A percentile compares a stretch with the other conserved stretches of the same genome.
Evolutionary conservation across 2,797 vertebrate genomes (phyloP).

Genomic region (Sebastes itinus): DNA sequence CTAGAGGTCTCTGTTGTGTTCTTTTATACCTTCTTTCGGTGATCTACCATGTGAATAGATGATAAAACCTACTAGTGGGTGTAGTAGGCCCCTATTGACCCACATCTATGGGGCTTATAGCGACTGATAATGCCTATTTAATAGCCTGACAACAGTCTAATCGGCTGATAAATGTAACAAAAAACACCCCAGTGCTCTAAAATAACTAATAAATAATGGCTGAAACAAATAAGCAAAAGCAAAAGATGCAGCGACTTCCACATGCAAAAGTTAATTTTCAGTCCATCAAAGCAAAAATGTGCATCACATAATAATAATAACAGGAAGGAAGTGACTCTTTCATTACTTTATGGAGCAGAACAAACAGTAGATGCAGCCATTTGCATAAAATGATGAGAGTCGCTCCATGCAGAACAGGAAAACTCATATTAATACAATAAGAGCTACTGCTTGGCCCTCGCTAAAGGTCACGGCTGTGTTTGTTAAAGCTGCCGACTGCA

Average conservation of each 20-base stretch:
- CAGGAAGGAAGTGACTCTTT: constrained; percentile 54
- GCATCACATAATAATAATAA: constrained; percentile 47
- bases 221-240: constrained; percentile 2
- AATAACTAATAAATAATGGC: neutral
- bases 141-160: neutral
- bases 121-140: no score
- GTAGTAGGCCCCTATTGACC: neutral
- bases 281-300: constrained; percentile 53
- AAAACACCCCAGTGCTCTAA: neutral
- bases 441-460: constrained; percentile 31
- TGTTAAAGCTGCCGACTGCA: constrained; percentile 29
- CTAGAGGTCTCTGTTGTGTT: accelerated
- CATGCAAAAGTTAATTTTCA: constrained; percentile 33
- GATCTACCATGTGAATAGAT: neutral
- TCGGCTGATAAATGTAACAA: neutral
- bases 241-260: neutral
- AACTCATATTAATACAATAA: constrained; percentile 57
- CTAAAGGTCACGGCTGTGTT: constrained; percentile 52
- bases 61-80: neutral
- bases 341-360: constrained; percentile 75
- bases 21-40: neutral
- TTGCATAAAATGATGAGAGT: constrained; percentile 82
- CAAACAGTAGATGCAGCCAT: constrained; percentile 71
- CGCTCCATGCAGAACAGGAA: constrained; percentile 67
- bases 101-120: neutral